Conservation (phyloP, 2,113 vertebrate genomes). For the Stigmatopora argus region DNA sequence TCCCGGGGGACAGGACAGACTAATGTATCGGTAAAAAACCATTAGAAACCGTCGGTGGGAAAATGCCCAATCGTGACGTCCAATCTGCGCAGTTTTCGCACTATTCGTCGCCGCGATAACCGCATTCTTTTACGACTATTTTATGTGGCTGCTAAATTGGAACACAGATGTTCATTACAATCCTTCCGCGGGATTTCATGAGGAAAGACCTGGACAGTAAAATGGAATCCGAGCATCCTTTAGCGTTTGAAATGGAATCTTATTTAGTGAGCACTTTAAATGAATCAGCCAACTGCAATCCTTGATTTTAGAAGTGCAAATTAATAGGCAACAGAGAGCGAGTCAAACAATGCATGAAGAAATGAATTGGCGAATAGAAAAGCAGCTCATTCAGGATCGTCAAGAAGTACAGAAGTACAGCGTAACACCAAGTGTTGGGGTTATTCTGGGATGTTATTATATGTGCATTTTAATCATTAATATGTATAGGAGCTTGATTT, state of each 20-base stretch:
- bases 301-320: background rate
- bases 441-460: too few species aligned
- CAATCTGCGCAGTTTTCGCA: background rate
- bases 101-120: background rate
- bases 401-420: background rate
- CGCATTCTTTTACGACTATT: background rate
- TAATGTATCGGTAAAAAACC: slow-evolving; percentile 1
- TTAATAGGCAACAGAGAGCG: background rate
- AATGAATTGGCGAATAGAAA: background rate
- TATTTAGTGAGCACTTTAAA: background rate
- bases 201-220: background rate
- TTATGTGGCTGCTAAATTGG: slow-evolving; percentile 3
- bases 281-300: too few species aligned
- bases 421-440: too few species aligned
- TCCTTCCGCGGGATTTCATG: background rate
- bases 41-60: background rate
- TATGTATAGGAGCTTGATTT: too few species aligned
- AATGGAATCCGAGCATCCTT: background rate
- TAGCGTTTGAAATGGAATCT: background rate
- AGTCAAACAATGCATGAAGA: background rate
- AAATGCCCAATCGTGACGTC: background rate
- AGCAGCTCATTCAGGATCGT: background rate
- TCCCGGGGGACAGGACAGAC: background rate
- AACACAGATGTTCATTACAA: slow-evolving; percentile 2
- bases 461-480: too few species aligned